These are phyloP conservation scores for Butastur rufipennis DNA, from an alignment of 2,113 vertebrate genomes.

Conservation along the genomic window DNA sequence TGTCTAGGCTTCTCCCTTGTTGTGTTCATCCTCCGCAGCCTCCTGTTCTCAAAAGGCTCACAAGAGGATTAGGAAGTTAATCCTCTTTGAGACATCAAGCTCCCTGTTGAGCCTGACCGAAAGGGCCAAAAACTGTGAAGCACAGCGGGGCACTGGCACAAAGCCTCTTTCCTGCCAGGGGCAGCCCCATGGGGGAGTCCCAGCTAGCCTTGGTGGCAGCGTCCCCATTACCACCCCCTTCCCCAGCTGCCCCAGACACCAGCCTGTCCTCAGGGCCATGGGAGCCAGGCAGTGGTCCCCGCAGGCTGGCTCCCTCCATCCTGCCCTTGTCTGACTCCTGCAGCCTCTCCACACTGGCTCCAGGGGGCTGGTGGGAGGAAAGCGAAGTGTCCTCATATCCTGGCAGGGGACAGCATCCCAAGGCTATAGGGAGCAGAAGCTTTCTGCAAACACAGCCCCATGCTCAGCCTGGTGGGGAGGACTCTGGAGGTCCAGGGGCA, in stretches of 20 bases:
- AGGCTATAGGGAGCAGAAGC: accelerated
- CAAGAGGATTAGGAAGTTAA: background rate
- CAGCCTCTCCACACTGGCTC: background rate
- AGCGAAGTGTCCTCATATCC: background rate
- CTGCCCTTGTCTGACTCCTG: background rate
- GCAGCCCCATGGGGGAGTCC: background rate
- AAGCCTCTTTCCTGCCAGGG: background rate
- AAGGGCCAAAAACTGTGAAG: background rate
- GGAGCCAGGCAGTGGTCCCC: background rate
- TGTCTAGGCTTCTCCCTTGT: background rate
- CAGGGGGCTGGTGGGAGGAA: background rate
- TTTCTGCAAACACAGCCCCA: background rate
- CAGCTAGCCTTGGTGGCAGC: background rate
- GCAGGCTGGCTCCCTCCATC: background rate
- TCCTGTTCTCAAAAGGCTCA: background rate
- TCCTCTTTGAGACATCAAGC: background rate
- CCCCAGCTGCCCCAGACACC: accelerated
- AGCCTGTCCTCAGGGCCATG: background rate
- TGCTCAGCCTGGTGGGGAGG: background rate
- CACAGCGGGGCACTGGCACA: background rate
- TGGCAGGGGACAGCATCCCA: background rate
- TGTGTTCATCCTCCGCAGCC: background rate
- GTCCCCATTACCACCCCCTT: background rate
- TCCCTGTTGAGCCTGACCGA: background rate
- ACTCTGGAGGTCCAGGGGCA: background rate